Base-by-base conservation (phyloP, 2,797 vertebrate genomes). In the Chaenodraco wilsoni region DNA sequence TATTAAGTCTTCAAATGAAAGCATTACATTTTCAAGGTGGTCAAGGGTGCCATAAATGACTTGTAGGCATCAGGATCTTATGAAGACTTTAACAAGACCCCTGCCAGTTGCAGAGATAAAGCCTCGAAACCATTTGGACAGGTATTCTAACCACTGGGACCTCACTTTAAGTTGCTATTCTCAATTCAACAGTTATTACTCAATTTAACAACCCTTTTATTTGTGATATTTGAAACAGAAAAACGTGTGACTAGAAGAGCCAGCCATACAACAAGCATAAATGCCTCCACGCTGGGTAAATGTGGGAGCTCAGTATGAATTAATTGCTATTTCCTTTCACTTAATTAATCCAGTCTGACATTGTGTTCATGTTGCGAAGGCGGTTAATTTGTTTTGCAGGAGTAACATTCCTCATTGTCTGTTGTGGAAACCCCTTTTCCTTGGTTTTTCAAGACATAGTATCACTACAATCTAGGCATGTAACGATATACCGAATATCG, bases 1-100 rank as follows among this genome's bases (percentile, higher is more conserved):
- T 62, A 67, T 78, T 76, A 75, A 61, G 16, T 46, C 58, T 46
- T 77, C 4, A 68, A 52, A 55, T 59, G 56, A 54, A 61, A 54
- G 50, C 54, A 65, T 31, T 46, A 23, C 43, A 60, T 63, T 65
- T 79, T 75, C 59, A 23, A 55, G 37, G 21, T 33, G 50, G 52
- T 70, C 51, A 54, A 70, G 51, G 40, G 65, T 27, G 21, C 50
- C 64, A 59, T 76, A 57, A 52, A 78, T 21, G 51, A 62, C 37
- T 56, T 61, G 40, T 37, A 44, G 74, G 60, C 21, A 16, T 62
- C 33, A 44, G 33, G 58, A 56, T 65, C 17, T 57, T 58, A 64
- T 46, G 19, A 37, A 77, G 60, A 31, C 52, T 55, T 60, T 70
- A 73, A 82, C 19, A 43, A 76, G 65, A 65, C 41, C 13, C 19